Evolutionary conservation across 2,797 vertebrate genomes (phyloP).

Genomic region (Takifugu ocellatus): DNA sequence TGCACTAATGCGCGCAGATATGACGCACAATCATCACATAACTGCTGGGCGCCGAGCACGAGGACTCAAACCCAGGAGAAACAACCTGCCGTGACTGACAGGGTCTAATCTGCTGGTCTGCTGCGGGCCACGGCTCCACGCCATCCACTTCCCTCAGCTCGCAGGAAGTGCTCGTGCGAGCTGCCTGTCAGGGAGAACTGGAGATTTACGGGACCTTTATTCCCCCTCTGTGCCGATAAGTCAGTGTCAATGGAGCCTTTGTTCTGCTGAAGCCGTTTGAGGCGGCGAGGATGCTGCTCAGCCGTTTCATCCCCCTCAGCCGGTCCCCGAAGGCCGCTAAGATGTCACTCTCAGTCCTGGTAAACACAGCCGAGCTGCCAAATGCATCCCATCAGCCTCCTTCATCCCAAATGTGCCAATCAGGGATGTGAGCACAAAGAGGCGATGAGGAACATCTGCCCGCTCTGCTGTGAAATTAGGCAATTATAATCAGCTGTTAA

Average conservation of each 20-base stretch:
- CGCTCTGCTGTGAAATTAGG: background rate
- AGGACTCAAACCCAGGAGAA: too few relatives aligned
- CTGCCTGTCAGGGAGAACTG: slow-evolving; percentile 11
- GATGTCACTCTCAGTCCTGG: slow-evolving; percentile 10
- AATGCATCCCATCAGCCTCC: slow-evolving; percentile 5
- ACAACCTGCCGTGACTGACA: too few relatives aligned
- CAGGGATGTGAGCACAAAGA: slow-evolving; percentile 6
- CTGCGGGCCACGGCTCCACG: background rate
- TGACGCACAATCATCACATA: too few relatives aligned
- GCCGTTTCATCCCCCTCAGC: slow-evolving; percentile 12
- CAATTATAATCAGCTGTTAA: background rate
- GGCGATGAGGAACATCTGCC: slow-evolving; percentile 2
- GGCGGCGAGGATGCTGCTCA: slow-evolving; percentile 16
- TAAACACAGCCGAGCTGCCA: slow-evolving; percentile 11
- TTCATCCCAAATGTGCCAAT: slow-evolving; percentile 3
- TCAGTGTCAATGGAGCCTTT: slow-evolving; percentile 15
- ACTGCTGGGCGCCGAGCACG: too few relatives aligned
- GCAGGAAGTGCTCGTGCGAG: slow-evolving; percentile 21
- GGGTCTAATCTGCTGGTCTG: background rate
- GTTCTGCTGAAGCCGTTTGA: slow-evolving; percentile 17
- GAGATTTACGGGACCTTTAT: slow-evolving; percentile 28
- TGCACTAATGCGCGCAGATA: background rate
- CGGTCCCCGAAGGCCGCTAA: slow-evolving; percentile 7
- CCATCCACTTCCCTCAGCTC: background rate
- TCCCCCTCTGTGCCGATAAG: slow-evolving; percentile 14